phyloP scores from a whole-genome alignment of 1,140 invertebrate species.

The Heliothis subflexa region DNA sequence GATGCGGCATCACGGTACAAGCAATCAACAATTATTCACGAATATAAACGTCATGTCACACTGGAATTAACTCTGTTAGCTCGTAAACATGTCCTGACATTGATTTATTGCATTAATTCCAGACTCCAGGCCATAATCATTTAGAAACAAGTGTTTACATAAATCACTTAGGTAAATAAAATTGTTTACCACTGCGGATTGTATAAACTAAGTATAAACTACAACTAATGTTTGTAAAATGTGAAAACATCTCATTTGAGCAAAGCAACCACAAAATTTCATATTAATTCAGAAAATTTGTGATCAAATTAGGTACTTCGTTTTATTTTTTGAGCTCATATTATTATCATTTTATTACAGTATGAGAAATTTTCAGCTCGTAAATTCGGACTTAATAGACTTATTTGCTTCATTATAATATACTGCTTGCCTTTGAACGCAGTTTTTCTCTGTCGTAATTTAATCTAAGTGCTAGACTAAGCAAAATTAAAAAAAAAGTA shows the following conservation, averaged over 20 bases:
- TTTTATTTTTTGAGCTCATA: conserved; percentile 21
- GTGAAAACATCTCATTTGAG: conserved; percentile 29
- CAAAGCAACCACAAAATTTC: conserved; percentile 20
- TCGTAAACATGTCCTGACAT: conserved; percentile 83
- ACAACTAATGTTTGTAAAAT: conserved; percentile 37
- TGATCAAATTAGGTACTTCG: conserved; percentile 15
- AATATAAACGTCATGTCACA: conserved; percentile 84
- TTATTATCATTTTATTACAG: conserved; percentile 32
- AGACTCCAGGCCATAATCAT: conserved; percentile 74
- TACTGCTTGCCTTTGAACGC: neutral
- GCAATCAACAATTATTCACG: conserved; percentile 81
- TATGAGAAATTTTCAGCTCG: conserved; percentile 10
- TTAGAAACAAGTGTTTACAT: conserved; percentile 75
- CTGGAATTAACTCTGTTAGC: conserved; percentile 83
- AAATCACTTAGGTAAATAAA: conserved; percentile 63
- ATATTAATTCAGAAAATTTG: conserved; percentile 28
- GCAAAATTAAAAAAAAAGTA: conserved; percentile 7
- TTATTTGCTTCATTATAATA: conserved; percentile 30
- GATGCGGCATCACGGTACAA: conserved; percentile 47
- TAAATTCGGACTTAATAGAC: conserved; percentile 22
- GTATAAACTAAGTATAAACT: conserved; percentile 40
- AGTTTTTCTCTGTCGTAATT: neutral
- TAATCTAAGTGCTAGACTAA: neutral
- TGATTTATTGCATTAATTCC: conserved; percentile 84
- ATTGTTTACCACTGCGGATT: conserved; percentile 53